Evolutionary conservation across 2,888 invertebrate species (phyloP).

Genomic region (Marronus borbonicus): DNA sequence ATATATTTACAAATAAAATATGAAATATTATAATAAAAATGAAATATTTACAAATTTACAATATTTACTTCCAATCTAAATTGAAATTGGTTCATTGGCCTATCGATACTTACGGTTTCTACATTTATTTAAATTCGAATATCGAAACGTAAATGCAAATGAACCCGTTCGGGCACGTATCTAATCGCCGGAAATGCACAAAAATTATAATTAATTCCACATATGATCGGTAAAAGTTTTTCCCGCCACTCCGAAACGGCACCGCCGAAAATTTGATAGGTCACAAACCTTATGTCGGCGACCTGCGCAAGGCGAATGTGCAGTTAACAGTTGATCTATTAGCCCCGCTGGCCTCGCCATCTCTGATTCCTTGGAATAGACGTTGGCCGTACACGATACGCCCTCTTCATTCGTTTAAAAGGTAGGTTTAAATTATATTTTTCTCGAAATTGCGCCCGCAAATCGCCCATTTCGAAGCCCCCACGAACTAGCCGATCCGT

Average conservation of each 20-base stretch:
- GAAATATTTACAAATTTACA: no score
- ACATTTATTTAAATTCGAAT: no score
- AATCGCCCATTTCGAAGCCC: conserved; percentile 1
- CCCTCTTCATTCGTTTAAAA: conserved; percentile 74
- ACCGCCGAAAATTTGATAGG: conserved; percentile 49
- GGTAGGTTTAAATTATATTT: conserved; percentile 63
- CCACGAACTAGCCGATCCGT: conserved; percentile 10
- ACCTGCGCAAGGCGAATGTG: conserved; percentile 53
- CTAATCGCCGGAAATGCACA: conserved; percentile 9
- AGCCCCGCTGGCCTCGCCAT: conserved; percentile 70
- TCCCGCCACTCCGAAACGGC: conserved; percentile 46
- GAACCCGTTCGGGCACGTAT: neutral
- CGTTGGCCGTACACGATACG: conserved; percentile 72
- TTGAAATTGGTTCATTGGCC: no score
- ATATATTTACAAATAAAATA: no score
- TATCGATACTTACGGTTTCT: no score
- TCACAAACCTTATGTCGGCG: conserved; percentile 51
- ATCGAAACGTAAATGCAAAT: no score
- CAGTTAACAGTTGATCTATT: conserved; percentile 52
- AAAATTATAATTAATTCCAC: neutral
- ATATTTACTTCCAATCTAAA: no score
- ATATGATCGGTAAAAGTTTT: conserved; percentile 18
- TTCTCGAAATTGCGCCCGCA: conserved; percentile 45
- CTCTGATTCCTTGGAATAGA: conserved; percentile 69
- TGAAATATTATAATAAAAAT: no score